Percentiles rank a stretch among this genome's conserved stretches.
Conservation (phyloP, 2,113 vertebrate species). For the Chiloscyllium plagiosum region DNA sequence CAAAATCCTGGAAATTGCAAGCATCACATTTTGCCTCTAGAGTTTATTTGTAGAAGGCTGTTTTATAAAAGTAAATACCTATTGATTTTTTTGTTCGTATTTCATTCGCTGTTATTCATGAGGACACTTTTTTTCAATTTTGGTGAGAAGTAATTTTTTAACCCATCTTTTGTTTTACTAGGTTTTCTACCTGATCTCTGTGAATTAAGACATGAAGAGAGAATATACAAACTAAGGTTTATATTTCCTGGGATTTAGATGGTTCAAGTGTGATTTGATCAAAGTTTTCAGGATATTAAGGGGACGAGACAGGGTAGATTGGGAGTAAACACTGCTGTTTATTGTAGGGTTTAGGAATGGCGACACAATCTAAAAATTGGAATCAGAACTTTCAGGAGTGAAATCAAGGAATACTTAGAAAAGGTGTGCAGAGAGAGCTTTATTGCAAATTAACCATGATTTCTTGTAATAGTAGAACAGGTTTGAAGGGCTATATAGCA, state of each 20-base stretch:
- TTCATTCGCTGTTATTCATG: not conserved
- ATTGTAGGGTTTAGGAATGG: not conserved
- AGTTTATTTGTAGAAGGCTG: not conserved
- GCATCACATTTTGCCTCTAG: conserved; percentile 2
- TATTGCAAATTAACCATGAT: too few relatives aligned
- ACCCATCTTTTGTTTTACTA: not conserved
- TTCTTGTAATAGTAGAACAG: not conserved
- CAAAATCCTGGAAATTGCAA: not conserved
- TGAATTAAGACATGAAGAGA: not conserved
- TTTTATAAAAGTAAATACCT: conserved; percentile 5
- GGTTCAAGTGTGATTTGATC: too few relatives aligned
- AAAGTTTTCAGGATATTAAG: too few relatives aligned
- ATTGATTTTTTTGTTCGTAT: conserved; percentile 2
- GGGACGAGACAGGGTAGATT: not conserved
- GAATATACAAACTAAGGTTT: not conserved
- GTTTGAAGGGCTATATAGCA: not conserved
- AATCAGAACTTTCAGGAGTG: not conserved
- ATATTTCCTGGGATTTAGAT: too few relatives aligned
- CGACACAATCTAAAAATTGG: not conserved
- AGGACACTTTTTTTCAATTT: not conserved
- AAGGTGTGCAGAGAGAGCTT: too few relatives aligned
- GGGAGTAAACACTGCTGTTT: not conserved
- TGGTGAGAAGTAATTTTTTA: not conserved
- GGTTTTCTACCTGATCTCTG: not conserved
- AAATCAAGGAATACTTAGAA: not conserved